Conservation (phyloP, 1,140 invertebrate species). For the Ostrea edulis region DNA sequence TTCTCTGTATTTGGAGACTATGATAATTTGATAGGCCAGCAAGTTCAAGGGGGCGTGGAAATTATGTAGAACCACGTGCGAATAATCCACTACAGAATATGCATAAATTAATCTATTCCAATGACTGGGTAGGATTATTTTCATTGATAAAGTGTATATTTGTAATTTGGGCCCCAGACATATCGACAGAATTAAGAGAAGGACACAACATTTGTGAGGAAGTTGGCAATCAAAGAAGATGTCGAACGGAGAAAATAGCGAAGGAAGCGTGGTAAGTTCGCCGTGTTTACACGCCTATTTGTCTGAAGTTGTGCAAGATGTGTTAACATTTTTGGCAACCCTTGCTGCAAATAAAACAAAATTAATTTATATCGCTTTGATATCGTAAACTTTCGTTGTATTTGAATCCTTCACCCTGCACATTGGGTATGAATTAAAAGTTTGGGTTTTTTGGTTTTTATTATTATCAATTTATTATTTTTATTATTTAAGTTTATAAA, state of each 20-base stretch:
- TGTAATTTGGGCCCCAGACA: conserved; percentile 55
- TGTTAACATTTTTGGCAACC: not conserved
- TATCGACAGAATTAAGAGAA: conserved; percentile 27
- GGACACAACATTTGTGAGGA: conserved; percentile 28
- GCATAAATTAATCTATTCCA: conserved; percentile 75
- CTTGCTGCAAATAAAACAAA: not conserved
- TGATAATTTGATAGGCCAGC: conserved; percentile 14
- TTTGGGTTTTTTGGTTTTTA: too few species aligned
- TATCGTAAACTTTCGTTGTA: not conserved
- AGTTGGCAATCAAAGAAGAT: conserved; percentile 55
- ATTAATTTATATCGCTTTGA: not conserved
- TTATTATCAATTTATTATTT: not conserved
- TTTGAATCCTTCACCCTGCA: not conserved
- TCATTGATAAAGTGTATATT: conserved; percentile 68
- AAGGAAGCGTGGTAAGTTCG: conserved; percentile 82
- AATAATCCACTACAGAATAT: conserved; percentile 36
- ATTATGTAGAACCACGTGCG: conserved; percentile 19
- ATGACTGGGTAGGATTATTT: conserved; percentile 71
- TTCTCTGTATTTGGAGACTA: not conserved
- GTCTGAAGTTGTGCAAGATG: conserved; percentile 26
- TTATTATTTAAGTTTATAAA: not conserved
- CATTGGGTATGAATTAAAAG: not conserved
- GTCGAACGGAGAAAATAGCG: conserved; percentile 86
- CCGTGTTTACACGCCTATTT: conserved; percentile 39
- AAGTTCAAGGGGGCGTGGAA: conserved; percentile 35